phyloP scores from a whole-genome alignment of 2,113 vertebrate species.

The Pithys albifrons region DNA sequence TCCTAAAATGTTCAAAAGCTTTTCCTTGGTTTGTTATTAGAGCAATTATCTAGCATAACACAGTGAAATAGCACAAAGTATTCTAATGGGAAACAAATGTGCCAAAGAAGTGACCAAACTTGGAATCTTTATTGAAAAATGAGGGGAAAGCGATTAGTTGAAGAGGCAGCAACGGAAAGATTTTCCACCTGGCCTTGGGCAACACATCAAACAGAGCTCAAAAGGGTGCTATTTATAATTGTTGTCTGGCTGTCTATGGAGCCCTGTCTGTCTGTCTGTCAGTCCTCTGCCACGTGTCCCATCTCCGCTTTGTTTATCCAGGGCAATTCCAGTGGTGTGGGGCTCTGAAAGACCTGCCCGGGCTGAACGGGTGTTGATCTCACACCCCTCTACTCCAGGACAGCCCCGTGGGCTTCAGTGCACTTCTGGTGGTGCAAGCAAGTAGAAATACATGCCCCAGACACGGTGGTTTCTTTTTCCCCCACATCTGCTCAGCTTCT shows the following conservation, averaged over 20 bases:
- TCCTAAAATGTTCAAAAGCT: conserved; percentile 85
- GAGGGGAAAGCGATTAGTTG: conserved; percentile 77
- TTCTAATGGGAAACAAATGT: conserved; percentile 86
- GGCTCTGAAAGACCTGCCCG: background rate
- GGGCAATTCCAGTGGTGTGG: background rate
- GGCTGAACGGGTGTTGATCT: background rate
- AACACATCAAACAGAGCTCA: conserved; percentile 77
- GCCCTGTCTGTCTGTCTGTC: conserved; percentile 33
- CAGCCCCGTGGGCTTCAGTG: background rate
- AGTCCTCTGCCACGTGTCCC: background rate
- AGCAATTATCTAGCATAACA: conserved; percentile 87
- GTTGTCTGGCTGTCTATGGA: conserved; percentile 68
- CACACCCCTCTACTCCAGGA: background rate
- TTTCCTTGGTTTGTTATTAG: conserved; percentile 85
- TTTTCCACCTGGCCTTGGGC: conserved; percentile 83
- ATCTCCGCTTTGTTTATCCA: background rate
- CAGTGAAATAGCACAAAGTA: conserved; percentile 73
- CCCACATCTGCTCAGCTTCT: background rate
- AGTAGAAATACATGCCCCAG: background rate
- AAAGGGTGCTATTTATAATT: conserved; percentile 79
- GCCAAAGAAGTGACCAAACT: conserved; percentile 63
- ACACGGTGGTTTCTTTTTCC: background rate
- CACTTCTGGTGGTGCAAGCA: background rate
- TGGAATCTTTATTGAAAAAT: conserved; percentile 80
- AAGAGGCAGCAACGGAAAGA: conserved; percentile 74